Conservation (phyloP, 2,797 vertebrate genomes). For the Perdix hodgsoniae region DNA sequence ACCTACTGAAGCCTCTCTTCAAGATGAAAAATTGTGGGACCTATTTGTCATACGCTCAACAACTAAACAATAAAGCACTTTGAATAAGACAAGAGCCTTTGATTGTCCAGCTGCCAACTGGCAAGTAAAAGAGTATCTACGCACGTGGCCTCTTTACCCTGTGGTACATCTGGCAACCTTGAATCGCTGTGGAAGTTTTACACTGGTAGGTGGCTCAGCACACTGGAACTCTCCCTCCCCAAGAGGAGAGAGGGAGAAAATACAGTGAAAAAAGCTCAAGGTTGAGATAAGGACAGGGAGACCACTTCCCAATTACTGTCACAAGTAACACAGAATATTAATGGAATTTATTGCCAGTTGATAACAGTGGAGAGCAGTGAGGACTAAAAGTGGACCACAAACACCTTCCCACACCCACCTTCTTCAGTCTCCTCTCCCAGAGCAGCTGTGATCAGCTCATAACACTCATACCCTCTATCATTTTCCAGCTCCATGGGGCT, state of each 20-base stretch:
- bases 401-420: neutral
- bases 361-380: too few species aligned
- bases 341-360: too few species aligned
- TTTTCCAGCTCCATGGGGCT: too few species aligned
- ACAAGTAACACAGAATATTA: too few species aligned
- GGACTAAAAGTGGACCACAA: neutral
- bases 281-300: too few species aligned
- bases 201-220: neutral
- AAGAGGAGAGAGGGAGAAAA: neutral
- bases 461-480: neutral
- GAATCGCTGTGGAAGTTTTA: neutral
- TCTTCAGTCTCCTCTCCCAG: neutral
- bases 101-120: neutral
- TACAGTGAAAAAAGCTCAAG: neutral
- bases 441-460: neutral
- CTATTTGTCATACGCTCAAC: neutral
- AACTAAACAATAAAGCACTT: conserved; percentile 1
- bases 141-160: neutral
- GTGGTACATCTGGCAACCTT: neutral
- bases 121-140: neutral
- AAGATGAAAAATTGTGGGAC: neutral
- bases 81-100: neutral
- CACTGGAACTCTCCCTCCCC: neutral
- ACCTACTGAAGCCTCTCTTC: neutral
- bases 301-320: too few species aligned